Conservation (phyloP, 1,140 invertebrate species). For the Zaprionus taronus region DNA sequence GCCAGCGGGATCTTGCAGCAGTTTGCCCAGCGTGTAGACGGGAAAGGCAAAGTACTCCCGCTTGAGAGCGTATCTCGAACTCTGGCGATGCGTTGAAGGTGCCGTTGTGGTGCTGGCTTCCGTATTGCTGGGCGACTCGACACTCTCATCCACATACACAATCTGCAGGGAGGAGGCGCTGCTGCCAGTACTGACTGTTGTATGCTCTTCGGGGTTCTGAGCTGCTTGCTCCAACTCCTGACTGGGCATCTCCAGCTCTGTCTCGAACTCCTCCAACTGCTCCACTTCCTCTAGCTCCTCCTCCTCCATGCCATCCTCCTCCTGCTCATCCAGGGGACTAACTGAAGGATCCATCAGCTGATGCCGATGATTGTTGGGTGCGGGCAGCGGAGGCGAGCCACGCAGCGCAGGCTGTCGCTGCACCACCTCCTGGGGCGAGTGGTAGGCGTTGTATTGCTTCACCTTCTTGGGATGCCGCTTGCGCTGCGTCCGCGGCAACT, state of each 20-base stretch:
- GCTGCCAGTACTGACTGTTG: constrained; percentile 4
- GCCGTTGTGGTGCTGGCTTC: constrained; percentile 21
- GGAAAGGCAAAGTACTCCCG: constrained; percentile 74
- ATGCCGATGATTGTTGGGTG: constrained; percentile 51
- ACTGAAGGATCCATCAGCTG: constrained; percentile 2
- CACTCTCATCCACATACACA: constrained; percentile 68
- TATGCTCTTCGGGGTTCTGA: constrained; percentile 12
- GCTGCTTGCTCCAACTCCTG: constrained; percentile 27
- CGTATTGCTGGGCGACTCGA: constrained; percentile 46
- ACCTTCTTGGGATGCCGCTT: constrained; percentile 59
- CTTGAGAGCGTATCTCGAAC: constrained; percentile 62
- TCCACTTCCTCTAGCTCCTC: constrained; percentile 9
- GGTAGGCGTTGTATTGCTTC: constrained; percentile 71
- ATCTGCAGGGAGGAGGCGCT: constrained; percentile 53
- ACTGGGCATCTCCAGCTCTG: not conserved
- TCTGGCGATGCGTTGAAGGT: constrained; percentile 44
- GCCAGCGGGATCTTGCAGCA: constrained; percentile 43
- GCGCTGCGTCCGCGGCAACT: constrained; percentile 42
- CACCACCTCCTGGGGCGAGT: constrained; percentile 71
- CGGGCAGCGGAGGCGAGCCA: not conserved
- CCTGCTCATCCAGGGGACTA: not conserved
- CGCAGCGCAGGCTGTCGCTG: constrained; percentile 58
- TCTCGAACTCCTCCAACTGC: constrained; percentile 2
- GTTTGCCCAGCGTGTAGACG: constrained; percentile 69
- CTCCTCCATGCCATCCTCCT: not conserved